These are phyloP conservation scores for Hormiphora californensis DNA, from an alignment of 37 sponge, comb jelly and placozoan species.

Conservation along the genomic window DNA sequence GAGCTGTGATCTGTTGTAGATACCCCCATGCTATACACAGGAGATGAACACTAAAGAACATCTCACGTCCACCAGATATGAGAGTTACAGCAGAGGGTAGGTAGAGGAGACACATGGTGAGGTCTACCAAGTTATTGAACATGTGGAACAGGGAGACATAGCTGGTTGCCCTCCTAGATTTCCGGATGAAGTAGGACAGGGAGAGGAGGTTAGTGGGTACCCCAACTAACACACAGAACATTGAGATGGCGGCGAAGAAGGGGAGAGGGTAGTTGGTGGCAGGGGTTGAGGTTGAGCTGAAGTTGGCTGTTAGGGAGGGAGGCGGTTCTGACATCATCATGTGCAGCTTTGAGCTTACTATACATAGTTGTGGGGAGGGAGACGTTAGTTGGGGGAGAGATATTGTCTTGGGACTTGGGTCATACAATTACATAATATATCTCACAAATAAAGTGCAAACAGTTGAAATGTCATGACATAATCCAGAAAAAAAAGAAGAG, in stretches of 20 bases:
- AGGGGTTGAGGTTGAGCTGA: background rate
- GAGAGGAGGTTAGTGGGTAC: constrained; percentile 44
- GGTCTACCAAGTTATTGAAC: constrained; percentile 12
- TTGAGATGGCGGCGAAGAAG: background rate
- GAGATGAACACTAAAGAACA: background rate
- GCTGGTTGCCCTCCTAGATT: background rate
- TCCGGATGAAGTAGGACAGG: constrained; percentile 18
- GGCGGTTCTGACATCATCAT: background rate
- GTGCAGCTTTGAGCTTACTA: background rate
- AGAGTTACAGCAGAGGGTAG: background rate
- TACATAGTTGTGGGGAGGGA: background rate
- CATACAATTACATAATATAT: too few species aligned
- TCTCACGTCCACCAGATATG: background rate
- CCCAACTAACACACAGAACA: background rate
- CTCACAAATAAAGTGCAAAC: too few species aligned
- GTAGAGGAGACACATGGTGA: constrained; percentile 4
- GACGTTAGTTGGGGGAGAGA: background rate
- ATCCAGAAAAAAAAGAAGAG: too few species aligned
- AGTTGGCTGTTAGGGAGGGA: background rate
- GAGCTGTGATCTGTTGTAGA: background rate
- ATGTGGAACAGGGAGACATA: constrained; percentile 34
- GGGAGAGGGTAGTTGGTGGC: background rate
- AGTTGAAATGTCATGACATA: too few species aligned
- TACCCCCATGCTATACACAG: constrained; percentile 41
- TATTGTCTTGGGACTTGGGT: too few species aligned